A percentile compares a stretch with the other conserved stretches of the same genome.
These are phyloP conservation scores for Philaethria dido DNA, from an alignment of 2,888 invertebrate species.

Conservation along the genomic window DNA sequence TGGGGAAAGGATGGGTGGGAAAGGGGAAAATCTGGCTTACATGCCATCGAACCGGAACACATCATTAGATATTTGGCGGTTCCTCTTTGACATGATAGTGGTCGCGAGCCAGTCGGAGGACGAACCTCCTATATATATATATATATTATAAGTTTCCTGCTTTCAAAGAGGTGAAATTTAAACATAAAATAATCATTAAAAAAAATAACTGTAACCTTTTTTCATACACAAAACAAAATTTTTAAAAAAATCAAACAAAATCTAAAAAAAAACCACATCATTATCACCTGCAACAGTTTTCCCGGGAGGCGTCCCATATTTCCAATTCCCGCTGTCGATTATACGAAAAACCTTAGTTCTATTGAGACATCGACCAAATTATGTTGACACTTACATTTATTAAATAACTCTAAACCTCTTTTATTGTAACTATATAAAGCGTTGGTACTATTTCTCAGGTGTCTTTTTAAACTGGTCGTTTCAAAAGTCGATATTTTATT, in stretches of 20 bases:
- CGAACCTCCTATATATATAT: no score
- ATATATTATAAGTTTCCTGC: no score
- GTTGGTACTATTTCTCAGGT: slow-evolving; percentile 38
- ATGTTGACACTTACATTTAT: slow-evolving; percentile 44
- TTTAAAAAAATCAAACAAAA: slow-evolving; percentile 18
- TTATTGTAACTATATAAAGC: slow-evolving; percentile 34
- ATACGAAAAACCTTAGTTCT: slow-evolving; percentile 66
- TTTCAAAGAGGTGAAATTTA: no score
- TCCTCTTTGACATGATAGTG: no score
- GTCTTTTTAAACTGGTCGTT: slow-evolving; percentile 47
- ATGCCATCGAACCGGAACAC: no score
- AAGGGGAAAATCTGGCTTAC: no score
- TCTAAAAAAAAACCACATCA: slow-evolving; percentile 33
- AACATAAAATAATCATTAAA: background rate
- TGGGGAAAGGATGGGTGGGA: no score
- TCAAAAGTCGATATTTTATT: slow-evolving; percentile 75
- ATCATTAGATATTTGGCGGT: no score
- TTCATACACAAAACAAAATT: slow-evolving; percentile 5
- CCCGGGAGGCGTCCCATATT: slow-evolving; percentile 74
- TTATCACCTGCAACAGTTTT: slow-evolving; percentile 53
- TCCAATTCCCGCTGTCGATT: slow-evolving; percentile 72
- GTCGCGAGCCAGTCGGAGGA: no score
- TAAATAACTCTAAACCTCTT: slow-evolving; percentile 20
- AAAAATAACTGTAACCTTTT: background rate
- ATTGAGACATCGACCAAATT: slow-evolving; percentile 57